Evolutionary conservation across 2,888 invertebrate species (phyloP), one percentile per base, ranked within the genome.

Genomic region (Macaria liturata): DNA sequence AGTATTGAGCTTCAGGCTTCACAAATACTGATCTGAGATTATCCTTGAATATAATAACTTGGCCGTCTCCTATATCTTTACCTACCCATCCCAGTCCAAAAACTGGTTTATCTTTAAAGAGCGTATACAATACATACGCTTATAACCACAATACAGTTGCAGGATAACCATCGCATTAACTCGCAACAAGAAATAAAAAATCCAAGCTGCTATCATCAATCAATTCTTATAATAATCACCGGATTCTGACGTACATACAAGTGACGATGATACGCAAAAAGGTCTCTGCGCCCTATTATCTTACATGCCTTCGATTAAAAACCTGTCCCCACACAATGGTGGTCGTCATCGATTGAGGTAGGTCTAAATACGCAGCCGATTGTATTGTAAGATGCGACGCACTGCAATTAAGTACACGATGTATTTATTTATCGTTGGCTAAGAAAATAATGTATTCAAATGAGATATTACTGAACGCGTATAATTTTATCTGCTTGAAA

Each of bases 271-370:
- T 49, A 40, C 39, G 51, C 47, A 57, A 58, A 46, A 49, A 47
- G 46, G 4, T 7, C 20, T 46, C n/a, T 43, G 49, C 46, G 20
- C 49, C 49, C 44, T 50, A 57, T 40, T 32, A 49, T 53, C 43
- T 61, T 55, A 57, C 43, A 53, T 51, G 53, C 34, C 30, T 53
- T 56, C 39, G 46, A 46, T 57, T 50, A 48, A 61, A 59, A 66
- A 67, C 67, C 56, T 49, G 62, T 67, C 61, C 59, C 37, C 51
- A 50, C 43, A 62, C 66, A 67, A 67, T 64, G 49, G 57, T 8
- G 8, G 0, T 8, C 51, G 57, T 60, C 62, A 64, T 62, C 64
- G 49, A 39, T 65, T 67, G 67, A 61, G 62, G 65, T 61, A 67
- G 67, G 67, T 60, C 59, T 54, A 44, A 46, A 49, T 49, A 32